These are phyloP conservation scores for Oncorhynchus kisutch DNA, from an alignment of 2,113 vertebrate species.

Conservation along the genomic window DNA sequence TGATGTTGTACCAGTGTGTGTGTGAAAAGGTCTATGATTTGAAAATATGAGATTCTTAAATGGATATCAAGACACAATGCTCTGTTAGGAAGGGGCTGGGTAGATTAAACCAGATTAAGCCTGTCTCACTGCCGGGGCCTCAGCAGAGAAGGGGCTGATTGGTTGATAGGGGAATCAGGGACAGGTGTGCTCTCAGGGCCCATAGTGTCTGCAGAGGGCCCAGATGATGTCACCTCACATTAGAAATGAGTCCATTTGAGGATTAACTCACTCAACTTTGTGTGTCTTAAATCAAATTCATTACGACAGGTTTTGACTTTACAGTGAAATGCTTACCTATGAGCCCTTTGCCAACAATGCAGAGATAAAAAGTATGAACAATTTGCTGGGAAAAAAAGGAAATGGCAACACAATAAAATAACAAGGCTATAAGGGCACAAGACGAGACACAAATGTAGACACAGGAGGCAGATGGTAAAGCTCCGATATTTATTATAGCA, in stretches of 20 bases:
- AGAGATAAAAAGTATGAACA: too few relatives aligned
- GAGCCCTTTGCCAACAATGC: too few relatives aligned
- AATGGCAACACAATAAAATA: too few relatives aligned
- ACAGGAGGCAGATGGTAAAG: too few relatives aligned
- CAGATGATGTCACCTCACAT: constrained; percentile 25
- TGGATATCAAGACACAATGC: neutral
- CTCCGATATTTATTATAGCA: too few relatives aligned
- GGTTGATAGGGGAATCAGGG: constrained; percentile 24
- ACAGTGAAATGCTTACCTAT: too few relatives aligned
- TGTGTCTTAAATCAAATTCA: neutral
- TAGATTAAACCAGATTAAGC: too few relatives aligned
- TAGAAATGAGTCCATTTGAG: constrained; percentile 14
- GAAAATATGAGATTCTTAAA: neutral
- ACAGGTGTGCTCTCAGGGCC: neutral
- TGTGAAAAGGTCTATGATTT: neutral
- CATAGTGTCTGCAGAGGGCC: neutral
- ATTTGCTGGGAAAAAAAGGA: too few relatives aligned
- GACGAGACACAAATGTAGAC: too few relatives aligned
- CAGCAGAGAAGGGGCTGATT: constrained; percentile 18
- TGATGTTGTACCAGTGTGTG: neutral
- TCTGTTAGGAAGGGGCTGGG: neutral
- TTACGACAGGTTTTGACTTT: too few relatives aligned
- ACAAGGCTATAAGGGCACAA: too few relatives aligned
- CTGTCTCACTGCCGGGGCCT: neutral
- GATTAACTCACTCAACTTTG: constrained; percentile 5